These are phyloP conservation scores for Scaptomyza graminum DNA, from an alignment of 1,140 invertebrate genomes.

Conservation along the genomic window DNA sequence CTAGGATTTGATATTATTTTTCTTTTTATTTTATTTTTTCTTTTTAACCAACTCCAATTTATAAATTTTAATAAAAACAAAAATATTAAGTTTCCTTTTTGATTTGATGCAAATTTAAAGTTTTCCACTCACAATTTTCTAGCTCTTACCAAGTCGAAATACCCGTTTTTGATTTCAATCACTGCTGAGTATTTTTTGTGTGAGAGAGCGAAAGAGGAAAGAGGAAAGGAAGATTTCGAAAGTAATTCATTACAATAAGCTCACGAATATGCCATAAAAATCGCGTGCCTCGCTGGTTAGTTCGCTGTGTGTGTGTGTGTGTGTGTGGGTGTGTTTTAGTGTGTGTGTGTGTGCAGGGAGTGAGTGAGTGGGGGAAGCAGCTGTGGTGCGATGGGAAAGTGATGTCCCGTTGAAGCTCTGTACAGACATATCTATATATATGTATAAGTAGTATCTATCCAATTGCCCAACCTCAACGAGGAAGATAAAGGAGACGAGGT, in stretches of 20 bases:
- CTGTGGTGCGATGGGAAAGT: conserved; percentile 12
- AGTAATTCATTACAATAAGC: conserved; percentile 84
- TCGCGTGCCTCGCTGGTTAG: conserved; percentile 42
- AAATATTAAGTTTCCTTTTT: too few species aligned
- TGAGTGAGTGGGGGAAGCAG: too few species aligned
- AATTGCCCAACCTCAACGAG: conserved; percentile 19
- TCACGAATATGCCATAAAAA: conserved; percentile 84
- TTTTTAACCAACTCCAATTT: too few species aligned
- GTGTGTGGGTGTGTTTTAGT: not conserved
- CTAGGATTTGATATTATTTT: too few species aligned
- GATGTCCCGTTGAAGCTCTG: conserved; percentile 12
- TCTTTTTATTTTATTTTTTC: too few species aligned
- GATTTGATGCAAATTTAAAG: too few species aligned
- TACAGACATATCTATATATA: too few species aligned
- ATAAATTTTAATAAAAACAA: too few species aligned
- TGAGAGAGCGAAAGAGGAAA: not conserved
- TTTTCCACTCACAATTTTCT: too few species aligned
- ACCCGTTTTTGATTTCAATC: not conserved
- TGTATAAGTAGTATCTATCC: conserved; percentile 16
- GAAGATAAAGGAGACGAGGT: conserved; percentile 12
- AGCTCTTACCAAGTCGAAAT: too few species aligned
- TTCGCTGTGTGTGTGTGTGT: not conserved
- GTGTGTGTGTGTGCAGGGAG: too few species aligned
- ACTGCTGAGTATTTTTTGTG: not conserved
- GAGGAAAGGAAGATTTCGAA: conserved; percentile 41